Conservation (phyloP, 2,113 vertebrate species). For the Tetraodon nigroviridis region DNA sequence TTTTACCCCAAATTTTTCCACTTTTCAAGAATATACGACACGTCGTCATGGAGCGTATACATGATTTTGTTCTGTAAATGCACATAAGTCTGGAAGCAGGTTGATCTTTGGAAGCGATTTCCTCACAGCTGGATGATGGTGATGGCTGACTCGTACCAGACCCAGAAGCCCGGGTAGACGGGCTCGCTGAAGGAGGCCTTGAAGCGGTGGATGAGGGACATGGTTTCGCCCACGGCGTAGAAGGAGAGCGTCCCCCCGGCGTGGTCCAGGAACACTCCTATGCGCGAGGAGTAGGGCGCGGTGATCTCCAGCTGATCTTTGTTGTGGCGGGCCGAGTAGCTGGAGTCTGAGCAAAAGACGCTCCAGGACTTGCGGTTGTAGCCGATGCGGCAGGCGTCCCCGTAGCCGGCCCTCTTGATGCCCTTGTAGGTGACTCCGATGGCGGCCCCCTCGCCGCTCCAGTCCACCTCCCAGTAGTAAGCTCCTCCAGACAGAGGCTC, state of each 20-base stretch:
- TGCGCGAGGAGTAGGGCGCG: constrained; percentile 69
- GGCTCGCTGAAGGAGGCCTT: constrained; percentile 76
- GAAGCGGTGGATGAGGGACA: constrained; percentile 78
- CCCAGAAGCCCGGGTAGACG: constrained; percentile 81
- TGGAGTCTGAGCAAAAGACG: constrained; percentile 79
- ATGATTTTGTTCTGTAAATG: constrained; percentile 8
- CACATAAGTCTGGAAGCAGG: constrained; percentile 3
- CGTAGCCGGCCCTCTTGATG: constrained; percentile 77
- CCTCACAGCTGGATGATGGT: constrained; percentile 65
- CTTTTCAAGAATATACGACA: not conserved
- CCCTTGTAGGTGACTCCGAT: constrained; percentile 78
- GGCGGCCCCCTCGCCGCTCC: constrained; percentile 75
- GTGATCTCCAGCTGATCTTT: constrained; percentile 76
- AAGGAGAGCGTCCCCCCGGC: constrained; percentile 74
- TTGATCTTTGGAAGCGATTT: constrained; percentile 6
- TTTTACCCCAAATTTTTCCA: not conserved
- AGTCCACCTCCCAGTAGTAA: constrained; percentile 81
- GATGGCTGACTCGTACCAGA: constrained; percentile 79
- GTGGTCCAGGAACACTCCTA: constrained; percentile 78
- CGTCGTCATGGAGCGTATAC: not conserved
- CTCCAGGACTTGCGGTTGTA: constrained; percentile 85
- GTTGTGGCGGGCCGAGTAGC: constrained; percentile 80
- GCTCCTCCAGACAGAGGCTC: constrained; percentile 76
- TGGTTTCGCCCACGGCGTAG: constrained; percentile 67
- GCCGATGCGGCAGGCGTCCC: constrained; percentile 78